phyloP scores from a whole-genome alignment of 2,113 vertebrate species.

The Notarius lentiginosus region DNA sequence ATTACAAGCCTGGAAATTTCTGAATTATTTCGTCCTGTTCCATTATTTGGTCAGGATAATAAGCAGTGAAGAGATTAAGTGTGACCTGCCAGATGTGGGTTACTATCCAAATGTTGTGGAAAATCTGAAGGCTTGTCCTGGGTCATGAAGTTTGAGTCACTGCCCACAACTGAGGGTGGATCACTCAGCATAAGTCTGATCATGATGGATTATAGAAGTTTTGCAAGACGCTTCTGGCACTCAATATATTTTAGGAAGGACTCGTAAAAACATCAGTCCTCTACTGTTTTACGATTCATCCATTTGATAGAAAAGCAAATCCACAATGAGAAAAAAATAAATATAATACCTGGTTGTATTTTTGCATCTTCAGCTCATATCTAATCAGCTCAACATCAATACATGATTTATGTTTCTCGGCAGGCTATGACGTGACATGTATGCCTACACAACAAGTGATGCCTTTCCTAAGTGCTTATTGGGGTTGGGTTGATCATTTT shows the following conservation, averaged over 20 bases:
- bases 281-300: background rate
- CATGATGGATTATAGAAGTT: slow-evolving; percentile 49
- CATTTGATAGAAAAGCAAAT: background rate
- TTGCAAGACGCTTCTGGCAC: background rate
- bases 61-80: background rate
- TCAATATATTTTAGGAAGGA: background rate
- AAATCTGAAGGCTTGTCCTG: background rate
- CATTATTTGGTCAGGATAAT: background rate
- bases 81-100: background rate
- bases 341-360: background rate
- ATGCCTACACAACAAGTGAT: background rate
- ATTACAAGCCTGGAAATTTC: background rate
- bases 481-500: background rate
- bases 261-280: background rate
- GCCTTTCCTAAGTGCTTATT: background rate
- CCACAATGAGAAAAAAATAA: background rate
- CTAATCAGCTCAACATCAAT: background rate
- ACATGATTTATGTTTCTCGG: background rate
- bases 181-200: slow-evolving; percentile 52
- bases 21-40: background rate
- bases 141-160: slow-evolving; percentile 2
- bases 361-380: background rate
- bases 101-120: slow-evolving; percentile 5
- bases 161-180: slow-evolving; percentile 36
- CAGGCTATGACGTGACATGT: background rate